Conservation (phyloP, 1,140 invertebrate genomes). For the Trichogramma pretiosum region DNA sequence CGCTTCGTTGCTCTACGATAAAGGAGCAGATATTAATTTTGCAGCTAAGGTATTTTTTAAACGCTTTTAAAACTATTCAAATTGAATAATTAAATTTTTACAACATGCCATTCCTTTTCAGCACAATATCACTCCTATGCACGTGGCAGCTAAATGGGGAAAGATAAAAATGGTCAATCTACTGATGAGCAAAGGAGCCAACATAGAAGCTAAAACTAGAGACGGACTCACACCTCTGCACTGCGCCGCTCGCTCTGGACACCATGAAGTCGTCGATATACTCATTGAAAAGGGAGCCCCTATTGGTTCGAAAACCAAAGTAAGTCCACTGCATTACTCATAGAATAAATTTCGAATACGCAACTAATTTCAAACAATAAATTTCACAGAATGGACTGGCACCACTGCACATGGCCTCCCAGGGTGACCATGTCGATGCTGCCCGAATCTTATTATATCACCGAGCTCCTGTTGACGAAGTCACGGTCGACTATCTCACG, state of each 20-base stretch:
- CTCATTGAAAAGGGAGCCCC: slow-evolving; percentile 86
- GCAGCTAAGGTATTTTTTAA: slow-evolving; percentile 67
- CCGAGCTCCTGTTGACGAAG: slow-evolving; percentile 92
- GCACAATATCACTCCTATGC: slow-evolving; percentile 85
- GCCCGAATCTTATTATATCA: slow-evolving; percentile 85
- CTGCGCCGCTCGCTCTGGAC: slow-evolving; percentile 90
- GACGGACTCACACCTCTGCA: slow-evolving; percentile 89
- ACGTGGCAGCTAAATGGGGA: slow-evolving; percentile 96
- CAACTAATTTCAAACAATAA: too few species aligned
- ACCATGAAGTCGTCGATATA: slow-evolving; percentile 90
- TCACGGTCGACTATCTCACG: slow-evolving; percentile 95
- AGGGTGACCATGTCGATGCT: slow-evolving; percentile 94
- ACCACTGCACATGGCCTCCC: slow-evolving; percentile 87
- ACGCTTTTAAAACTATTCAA: neutral
- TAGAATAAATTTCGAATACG: neutral
- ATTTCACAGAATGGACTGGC: slow-evolving; percentile 74
- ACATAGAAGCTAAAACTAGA: slow-evolving; percentile 88
- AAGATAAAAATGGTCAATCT: slow-evolving; percentile 85
- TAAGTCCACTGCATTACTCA: too few species aligned
- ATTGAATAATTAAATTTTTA: neutral
- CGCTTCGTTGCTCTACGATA: slow-evolving; percentile 79
- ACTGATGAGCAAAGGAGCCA: slow-evolving; percentile 75
- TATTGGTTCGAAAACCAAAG: slow-evolving; percentile 96
- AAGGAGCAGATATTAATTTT: slow-evolving; percentile 92
- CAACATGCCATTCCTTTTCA: slow-evolving; percentile 27